Percentiles rank a stretch among this genome's conserved stretches.
These are phyloP conservation scores for Himalopsyche anomala DNA, from an alignment of 2,888 invertebrate genomes.

Conservation along the genomic window DNA sequence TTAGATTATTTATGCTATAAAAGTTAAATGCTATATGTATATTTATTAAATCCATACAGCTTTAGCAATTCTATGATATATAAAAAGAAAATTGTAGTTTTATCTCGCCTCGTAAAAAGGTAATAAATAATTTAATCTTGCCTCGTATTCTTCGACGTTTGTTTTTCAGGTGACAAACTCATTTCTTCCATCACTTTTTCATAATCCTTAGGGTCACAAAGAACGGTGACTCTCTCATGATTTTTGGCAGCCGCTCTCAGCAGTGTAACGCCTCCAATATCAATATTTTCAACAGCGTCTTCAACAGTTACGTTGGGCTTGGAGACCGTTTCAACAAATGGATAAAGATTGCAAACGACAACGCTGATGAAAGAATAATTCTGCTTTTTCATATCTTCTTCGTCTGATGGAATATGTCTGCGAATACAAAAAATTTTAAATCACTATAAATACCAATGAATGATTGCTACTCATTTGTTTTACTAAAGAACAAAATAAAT, in stretches of 20 bases:
- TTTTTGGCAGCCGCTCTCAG: conserved; percentile 98
- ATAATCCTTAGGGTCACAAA: conserved; percentile 96
- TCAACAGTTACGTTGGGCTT: conserved; percentile 87
- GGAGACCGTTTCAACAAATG: conserved; percentile 92
- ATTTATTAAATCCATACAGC: too few species aligned
- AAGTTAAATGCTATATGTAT: too few species aligned
- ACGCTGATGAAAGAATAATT: conserved; percentile 88
- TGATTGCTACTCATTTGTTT: too few species aligned
- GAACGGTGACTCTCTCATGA: conserved; percentile 93
- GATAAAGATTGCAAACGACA: conserved; percentile 98
- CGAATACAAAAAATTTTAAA: conserved; percentile 69
- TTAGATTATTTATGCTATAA: too few species aligned
- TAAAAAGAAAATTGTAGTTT: too few species aligned
- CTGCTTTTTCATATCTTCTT: conserved; percentile 87
- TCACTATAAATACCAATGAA: too few species aligned
- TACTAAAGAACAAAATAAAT: too few species aligned
- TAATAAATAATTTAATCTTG: conserved; percentile 68
- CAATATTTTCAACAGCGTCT: conserved; percentile 97
- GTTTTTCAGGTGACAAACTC: conserved; percentile 78
- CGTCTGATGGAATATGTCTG: conserved; percentile 85
- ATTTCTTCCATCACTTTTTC: conserved; percentile 85
- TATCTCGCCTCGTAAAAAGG: too few species aligned
- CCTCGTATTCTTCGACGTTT: conserved; percentile 86
- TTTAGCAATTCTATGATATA: too few species aligned
- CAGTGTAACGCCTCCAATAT: conserved; percentile 97